A percentile compares a stretch with the other conserved stretches of the same genome.
These are phyloP conservation scores for Gallinago undulata DNA, from an alignment of 2,113 vertebrate species.

Conservation along the genomic window DNA sequence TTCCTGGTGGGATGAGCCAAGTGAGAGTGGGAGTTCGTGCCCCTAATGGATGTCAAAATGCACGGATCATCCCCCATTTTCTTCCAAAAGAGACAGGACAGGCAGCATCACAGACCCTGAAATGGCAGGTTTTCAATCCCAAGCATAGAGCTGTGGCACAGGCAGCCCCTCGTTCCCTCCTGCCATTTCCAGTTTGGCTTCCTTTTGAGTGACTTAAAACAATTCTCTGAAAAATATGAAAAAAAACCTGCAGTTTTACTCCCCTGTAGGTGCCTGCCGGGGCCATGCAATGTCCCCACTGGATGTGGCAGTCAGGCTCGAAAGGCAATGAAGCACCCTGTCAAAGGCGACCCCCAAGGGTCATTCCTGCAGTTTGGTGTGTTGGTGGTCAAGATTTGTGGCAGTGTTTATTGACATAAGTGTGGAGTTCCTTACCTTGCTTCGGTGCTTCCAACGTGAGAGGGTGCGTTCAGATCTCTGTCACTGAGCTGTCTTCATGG, in stretches of 20 bases:
- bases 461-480: not conserved
- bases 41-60: not conserved
- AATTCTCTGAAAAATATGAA: not conserved
- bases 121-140: not conserved
- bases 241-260: not conserved
- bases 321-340: not conserved
- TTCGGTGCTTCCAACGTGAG: not conserved
- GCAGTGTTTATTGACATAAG: not conserved
- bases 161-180: rapidly evolving
- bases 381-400: not conserved
- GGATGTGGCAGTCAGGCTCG: not conserved
- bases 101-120: not conserved
- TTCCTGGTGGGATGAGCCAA: not conserved
- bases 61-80: not conserved
- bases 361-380: not conserved
- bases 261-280: not conserved
- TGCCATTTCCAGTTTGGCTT: not conserved
- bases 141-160: rapidly evolving
- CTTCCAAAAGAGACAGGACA: not conserved
- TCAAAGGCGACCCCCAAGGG: not conserved
- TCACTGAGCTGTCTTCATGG: not conserved
- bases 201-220: not conserved
- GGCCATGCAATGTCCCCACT: not conserved
- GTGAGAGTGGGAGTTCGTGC: not conserved
- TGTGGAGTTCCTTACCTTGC: not conserved